phyloP scores from a whole-genome alignment of 2,113 vertebrate genomes.

The Rattus rattus region DNA sequence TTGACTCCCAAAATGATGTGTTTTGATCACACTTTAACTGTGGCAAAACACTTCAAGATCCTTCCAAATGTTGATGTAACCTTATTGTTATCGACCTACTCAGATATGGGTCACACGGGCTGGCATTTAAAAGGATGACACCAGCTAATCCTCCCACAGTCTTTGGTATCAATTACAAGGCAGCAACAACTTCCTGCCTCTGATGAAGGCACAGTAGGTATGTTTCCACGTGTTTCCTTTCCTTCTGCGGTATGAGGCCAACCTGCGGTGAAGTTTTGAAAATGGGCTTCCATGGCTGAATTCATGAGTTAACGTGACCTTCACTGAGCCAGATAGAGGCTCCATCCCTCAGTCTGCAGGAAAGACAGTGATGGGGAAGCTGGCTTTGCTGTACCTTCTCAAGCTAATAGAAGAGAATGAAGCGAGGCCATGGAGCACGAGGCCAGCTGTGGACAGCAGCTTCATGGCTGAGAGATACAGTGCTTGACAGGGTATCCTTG shows the following conservation, averaged over 20 bases:
- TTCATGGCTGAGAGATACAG: not conserved
- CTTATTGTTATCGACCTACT: slow-evolving; percentile 39
- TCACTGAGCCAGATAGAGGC: not conserved
- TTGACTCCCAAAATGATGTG: slow-evolving; percentile 64
- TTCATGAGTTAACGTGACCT: not conserved
- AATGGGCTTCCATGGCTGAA: not conserved
- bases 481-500: not conserved
- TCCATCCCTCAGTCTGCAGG: not conserved
- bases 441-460: not conserved
- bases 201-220: slow-evolving; percentile 32
- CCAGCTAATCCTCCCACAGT: slow-evolving; percentile 37
- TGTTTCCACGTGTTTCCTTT: slow-evolving; percentile 63
- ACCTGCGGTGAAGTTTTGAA: slow-evolving; percentile 14
- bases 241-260: not conserved
- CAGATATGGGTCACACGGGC: slow-evolving; percentile 54
- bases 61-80: slow-evolving; percentile 63
- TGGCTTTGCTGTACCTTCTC: too few species aligned
- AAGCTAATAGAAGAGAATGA: not conserved
- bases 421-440: not conserved
- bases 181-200: slow-evolving; percentile 37
- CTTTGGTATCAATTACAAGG: slow-evolving; percentile 67
- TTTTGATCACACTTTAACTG: slow-evolving; percentile 70
- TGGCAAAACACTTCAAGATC: slow-evolving; percentile 72
- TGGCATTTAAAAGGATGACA: slow-evolving; percentile 57
- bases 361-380: not conserved